Evolutionary conservation across 1,140 invertebrate species (phyloP), one percentile per base, ranked within the genome.

Genomic region (Hydropsyche tenuis): DNA sequence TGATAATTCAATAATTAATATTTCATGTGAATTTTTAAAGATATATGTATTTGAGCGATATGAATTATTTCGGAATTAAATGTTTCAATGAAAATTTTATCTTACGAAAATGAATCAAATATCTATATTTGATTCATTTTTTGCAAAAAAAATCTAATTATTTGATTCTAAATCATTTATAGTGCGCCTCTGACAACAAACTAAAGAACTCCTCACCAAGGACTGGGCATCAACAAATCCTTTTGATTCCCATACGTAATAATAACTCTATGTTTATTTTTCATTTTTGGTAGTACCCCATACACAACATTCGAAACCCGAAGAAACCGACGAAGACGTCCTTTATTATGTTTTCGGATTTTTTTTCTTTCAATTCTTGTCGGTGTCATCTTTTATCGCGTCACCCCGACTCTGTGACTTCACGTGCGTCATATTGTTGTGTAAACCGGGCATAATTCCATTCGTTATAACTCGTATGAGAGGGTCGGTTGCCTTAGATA

Each of bases 201-300:
- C n/a, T n/a, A n/a, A n/a, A n/a, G n/a, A 37, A 37, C 3, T 37
- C 30, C 30, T 4, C 9, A 37, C 9, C 9, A 9, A 37, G 9
- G 9, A 37, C 30, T 3, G 3, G 22, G 37, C 63, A 74, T 65
- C 72, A 74, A 77, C 72, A 74, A 76, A 70, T 74, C 73, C 73
- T 77, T 60, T 77, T 77, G 69, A 77, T 51, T 69, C 68, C 3
- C 9, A 4, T 9, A 3, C 30, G 46, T 65, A 42, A 77, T 77
- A 74, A 77, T 77, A 77, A 77, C 72, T 22, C 65, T 43, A 72
- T 77, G 75, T 77, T 77, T 77, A 77, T 77, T 77, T 77, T 77
- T 74, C 75, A 77, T 77, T 37, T 37, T 37, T 37, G 3, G 3
- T 37, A 37, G 30, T 37, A 9, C 30, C 30, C 30, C 30, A 37